phyloP scores from a whole-genome alignment of 2,113 vertebrate genomes.

The Glaucidium brasilianum region DNA sequence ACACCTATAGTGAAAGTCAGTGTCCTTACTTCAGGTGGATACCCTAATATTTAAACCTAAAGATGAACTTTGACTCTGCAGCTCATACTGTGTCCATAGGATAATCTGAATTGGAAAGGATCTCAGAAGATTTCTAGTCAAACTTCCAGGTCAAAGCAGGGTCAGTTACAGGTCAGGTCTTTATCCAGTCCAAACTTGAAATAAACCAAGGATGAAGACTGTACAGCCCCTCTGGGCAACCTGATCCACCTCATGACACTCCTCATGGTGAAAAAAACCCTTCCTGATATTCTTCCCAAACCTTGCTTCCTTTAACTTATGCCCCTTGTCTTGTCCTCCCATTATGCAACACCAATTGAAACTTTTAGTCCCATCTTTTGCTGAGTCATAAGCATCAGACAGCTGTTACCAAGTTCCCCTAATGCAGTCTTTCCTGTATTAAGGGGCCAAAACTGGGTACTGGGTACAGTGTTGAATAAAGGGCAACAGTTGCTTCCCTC shows the following conservation, averaged over 20 bases:
- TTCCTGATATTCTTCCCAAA: background rate
- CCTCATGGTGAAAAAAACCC: background rate
- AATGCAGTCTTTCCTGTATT: background rate
- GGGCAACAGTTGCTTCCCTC: background rate
- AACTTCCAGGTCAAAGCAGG: background rate
- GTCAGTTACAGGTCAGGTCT: background rate
- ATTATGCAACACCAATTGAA: background rate
- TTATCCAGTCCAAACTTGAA: background rate
- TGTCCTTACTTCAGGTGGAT: background rate
- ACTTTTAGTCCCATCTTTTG: background rate
- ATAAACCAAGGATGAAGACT: background rate
- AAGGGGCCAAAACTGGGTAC: background rate
- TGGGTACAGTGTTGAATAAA: background rate
- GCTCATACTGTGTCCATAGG: background rate
- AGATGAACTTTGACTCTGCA: background rate
- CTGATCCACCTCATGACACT: background rate
- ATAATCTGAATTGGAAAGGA: background rate
- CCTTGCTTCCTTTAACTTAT: background rate
- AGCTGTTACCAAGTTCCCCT: background rate
- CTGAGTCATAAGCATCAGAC: background rate
- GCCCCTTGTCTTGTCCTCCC: background rate
- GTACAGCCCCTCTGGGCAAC: background rate
- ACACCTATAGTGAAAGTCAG: fast-evolving
- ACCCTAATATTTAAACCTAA: background rate
- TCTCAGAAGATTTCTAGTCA: background rate